Percentiles rank a stretch among this genome's conserved stretches.
These are phyloP conservation scores for Heliconius sara DNA, from an alignment of 2,888 invertebrate genomes.

Conservation along the genomic window DNA sequence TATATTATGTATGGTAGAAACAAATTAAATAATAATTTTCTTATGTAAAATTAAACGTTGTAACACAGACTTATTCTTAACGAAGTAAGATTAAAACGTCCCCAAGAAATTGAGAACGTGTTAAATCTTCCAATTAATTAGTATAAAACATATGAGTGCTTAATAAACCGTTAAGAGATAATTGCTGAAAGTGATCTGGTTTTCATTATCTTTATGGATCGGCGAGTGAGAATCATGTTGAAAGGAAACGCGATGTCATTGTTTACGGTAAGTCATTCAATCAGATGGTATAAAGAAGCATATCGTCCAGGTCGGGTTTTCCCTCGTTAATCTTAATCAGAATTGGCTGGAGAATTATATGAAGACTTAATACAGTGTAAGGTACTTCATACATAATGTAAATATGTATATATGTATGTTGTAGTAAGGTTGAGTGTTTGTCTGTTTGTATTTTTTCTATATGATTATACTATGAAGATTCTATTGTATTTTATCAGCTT, in stretches of 20 bases:
- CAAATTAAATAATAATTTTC: too few species aligned
- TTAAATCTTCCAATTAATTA: conserved; percentile 13
- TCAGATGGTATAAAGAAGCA: conserved; percentile 71
- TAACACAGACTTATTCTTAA: not conserved
- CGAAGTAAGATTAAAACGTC: not conserved
- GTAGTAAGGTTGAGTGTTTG: not conserved
- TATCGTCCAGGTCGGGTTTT: conserved; percentile 64
- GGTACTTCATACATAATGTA: conserved; percentile 6
- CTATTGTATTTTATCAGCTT: too few species aligned
- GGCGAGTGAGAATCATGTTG: conserved; percentile 50
- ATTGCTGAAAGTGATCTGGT: conserved; percentile 49
- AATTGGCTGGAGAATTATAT: conserved; percentile 56
- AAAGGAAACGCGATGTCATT: conserved; percentile 70
- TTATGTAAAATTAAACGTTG: too few species aligned
- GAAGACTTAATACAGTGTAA: conserved; percentile 39
- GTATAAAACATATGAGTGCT: conserved; percentile 13
- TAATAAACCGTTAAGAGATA: conserved; percentile 34
- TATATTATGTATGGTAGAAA: too few species aligned
- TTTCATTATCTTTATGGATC: conserved; percentile 59
- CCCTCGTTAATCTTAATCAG: conserved; percentile 78
- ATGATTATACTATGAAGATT: not conserved
- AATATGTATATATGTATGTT: not conserved
- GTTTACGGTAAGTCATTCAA: conserved; percentile 79
- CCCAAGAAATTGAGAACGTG: not conserved
- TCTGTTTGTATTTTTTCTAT: not conserved